These are phyloP conservation scores for Bombylius major DNA, from an alignment of 2,888 invertebrate genomes.

Conservation along the genomic window DNA sequence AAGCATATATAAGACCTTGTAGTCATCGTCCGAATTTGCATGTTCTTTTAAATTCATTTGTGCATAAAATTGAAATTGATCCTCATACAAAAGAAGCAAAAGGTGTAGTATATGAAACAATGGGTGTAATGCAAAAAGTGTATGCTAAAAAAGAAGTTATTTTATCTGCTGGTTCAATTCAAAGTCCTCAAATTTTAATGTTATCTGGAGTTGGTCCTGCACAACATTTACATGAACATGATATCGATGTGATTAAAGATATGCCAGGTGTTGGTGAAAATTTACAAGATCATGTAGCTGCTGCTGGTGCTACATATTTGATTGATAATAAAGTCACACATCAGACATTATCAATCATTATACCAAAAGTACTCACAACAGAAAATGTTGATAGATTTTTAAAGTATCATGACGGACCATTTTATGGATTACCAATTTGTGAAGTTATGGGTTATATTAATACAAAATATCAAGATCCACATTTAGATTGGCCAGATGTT, in stretches of 20 bases:
- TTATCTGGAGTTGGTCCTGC: constrained; percentile 68
- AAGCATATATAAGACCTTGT: constrained; percentile 61
- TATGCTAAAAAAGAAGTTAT: constrained; percentile 65
- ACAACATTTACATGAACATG: constrained; percentile 46
- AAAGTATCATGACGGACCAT: constrained; percentile 46
- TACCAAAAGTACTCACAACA: constrained; percentile 50
- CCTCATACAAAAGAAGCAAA: constrained; percentile 45
- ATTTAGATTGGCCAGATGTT: constrained; percentile 64
- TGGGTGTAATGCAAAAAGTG: constrained; percentile 36
- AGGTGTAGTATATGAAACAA: constrained; percentile 51
- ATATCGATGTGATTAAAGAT: constrained; percentile 47
- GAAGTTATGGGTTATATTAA: constrained; percentile 70
- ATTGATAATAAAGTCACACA: constrained; percentile 48
- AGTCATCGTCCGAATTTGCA: constrained; percentile 59
- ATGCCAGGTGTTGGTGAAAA: constrained; percentile 66
- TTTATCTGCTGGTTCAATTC: constrained; percentile 71
- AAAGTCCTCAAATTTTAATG: constrained; percentile 77
- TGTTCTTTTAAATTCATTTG: constrained; percentile 53
- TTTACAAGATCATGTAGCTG: constrained; percentile 70
- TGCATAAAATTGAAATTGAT: constrained; percentile 54
- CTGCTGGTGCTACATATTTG: constrained; percentile 63
- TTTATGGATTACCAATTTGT: constrained; percentile 64
- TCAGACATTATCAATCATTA: constrained; percentile 52
- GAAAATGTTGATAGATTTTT: constrained; percentile 51
- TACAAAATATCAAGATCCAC: constrained; percentile 54